Conservation (phyloP, 2,113 vertebrate genomes). For the Nothocercus nigrocapillus region DNA sequence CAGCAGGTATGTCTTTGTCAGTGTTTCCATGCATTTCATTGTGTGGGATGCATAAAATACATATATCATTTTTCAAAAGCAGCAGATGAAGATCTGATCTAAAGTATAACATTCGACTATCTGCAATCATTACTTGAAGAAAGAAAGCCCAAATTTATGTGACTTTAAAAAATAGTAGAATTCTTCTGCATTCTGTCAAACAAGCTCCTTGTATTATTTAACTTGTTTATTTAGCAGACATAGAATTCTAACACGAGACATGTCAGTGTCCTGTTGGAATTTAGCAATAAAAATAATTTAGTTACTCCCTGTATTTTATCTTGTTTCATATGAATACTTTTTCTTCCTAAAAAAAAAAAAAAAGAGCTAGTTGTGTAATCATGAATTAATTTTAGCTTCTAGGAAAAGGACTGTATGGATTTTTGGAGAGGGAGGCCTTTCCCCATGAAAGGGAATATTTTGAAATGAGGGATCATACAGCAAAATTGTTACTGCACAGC, state of each 20-base stretch:
- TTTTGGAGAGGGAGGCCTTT: neutral
- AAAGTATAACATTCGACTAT: neutral
- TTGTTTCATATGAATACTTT: neutral
- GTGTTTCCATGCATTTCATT: neutral
- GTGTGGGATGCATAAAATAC: neutral
- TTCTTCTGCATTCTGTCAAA: neutral
- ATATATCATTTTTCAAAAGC: neutral
- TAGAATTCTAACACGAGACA: neutral
- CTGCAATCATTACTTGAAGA: neutral
- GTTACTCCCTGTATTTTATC: neutral
- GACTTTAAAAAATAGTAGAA: neutral
- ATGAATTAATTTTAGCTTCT: neutral
- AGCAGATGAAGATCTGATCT: neutral
- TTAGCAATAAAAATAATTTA: neutral
- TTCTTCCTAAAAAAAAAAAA: neutral
- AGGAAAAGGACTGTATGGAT: neutral
- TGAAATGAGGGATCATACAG: neutral
- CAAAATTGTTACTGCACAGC: neutral
- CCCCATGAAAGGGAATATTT: neutral
- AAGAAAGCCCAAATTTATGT: neutral
- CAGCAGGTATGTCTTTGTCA: neutral
- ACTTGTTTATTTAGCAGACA: neutral
- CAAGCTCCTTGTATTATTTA: neutral
- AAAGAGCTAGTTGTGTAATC: neutral
- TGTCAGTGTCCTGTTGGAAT: neutral